Conservation (phyloP, 2,888 invertebrate species). For the Mycalesis mineus region DNA sequence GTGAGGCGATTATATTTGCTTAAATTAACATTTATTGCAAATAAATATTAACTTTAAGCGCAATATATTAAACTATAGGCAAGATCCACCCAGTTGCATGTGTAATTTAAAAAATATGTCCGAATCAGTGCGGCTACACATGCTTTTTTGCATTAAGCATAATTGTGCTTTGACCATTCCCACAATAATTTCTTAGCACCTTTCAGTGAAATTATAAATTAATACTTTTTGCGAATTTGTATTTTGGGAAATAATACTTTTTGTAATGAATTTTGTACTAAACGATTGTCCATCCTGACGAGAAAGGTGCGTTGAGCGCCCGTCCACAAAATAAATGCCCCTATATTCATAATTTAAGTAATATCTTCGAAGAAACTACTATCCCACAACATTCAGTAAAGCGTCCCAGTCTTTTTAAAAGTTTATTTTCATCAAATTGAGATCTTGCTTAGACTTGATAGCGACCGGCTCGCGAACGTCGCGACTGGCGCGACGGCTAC, state of each 20-base stretch:
- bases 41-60: not conserved
- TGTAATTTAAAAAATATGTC: no score
- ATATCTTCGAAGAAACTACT: conserved; percentile 75
- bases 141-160: conserved; percentile 17
- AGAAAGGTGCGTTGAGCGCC: conserved; percentile 51
- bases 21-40: not conserved
- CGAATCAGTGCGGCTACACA: not conserved
- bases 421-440: conserved; percentile 79
- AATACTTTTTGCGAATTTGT: conserved; percentile 70
- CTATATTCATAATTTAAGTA: conserved; percentile 75
- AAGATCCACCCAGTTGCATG: not conserved
- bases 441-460: conserved; percentile 76
- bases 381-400: conserved; percentile 78
- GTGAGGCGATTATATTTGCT: not conserved
- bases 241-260: conserved; percentile 75
- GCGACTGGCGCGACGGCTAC: conserved; percentile 29
- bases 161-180: conserved; percentile 46
- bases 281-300: conserved; percentile 56
- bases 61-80: not conserved
- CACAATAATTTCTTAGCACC: conserved; percentile 54
- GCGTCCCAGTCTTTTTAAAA: conserved; percentile 78
- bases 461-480: conserved; percentile 47
- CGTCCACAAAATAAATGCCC: conserved; percentile 67
- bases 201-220: conserved; percentile 55
- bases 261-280: conserved; percentile 72